Evolutionary conservation across 2,888 invertebrate species (phyloP), one percentile per base, ranked within the genome.

Genomic region (Eupithecia dodoneata): DNA sequence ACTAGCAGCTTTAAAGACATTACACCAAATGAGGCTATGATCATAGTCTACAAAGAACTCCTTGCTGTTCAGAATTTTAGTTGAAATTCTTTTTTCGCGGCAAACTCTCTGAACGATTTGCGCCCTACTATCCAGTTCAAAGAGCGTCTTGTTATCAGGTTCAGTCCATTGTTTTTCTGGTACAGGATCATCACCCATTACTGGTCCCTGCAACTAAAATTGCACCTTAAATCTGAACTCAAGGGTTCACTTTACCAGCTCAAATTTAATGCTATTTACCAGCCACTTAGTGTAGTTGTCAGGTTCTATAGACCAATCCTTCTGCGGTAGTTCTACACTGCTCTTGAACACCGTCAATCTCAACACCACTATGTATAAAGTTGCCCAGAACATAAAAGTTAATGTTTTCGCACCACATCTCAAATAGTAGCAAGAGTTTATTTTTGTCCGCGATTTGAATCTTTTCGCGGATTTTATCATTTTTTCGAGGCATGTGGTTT

Each of bases 1-100:
- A 84, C 97, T 97, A 44, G 97, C 97, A 55, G 97, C 97, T 93
- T 97, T 97, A 87, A 97, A 97, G 81, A 97, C 96, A 87, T 97
- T 97, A 87, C 97, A 97, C 97, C 97, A 97, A 70, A 97, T 96
- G 69, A 97, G 91, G 85, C 96, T 96, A 83, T 97, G 96, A 75
- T 85, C 87, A 94, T 96, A 87, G 93, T 96, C 97, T 79, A 97
- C 96, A 87, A 97, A 97, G 89, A 97, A 97, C 89, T 97, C 97
- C 95, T 97, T 97, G 81, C 96, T 96, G 87, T 97, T 97, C 81
- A 97, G 96, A 83, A 92, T 85, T 87, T 95, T 87, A 13, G 84
- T 83, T 12, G 84, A 73, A 4, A 94, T 84, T 47, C 85, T 84
- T 75, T 93, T 88, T 73, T 89, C 89, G n/a, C 90, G 91, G 82